Percentiles rank a stretch among this genome's conserved stretches.
Evolutionary conservation across 2,888 invertebrate species (phyloP).

Genomic region (Pedicia rivosa): DNA sequence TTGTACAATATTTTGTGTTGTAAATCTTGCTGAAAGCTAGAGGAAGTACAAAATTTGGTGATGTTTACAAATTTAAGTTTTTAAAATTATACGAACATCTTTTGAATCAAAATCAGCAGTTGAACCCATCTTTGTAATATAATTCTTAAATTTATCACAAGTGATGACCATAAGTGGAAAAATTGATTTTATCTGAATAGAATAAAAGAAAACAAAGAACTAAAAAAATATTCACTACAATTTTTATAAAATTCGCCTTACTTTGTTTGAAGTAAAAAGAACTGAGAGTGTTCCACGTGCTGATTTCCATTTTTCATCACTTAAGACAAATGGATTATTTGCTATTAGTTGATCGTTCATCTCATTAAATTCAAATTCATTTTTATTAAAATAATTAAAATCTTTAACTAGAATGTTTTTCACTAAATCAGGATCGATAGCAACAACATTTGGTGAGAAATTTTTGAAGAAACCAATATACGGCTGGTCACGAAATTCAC

Average conservation of each 20-base stretch:
- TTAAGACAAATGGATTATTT: conserved; percentile 5
- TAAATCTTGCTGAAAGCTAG: conserved; percentile 3
- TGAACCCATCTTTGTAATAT: not conserved
- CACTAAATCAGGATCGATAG: conserved; percentile 4
- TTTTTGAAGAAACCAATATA: conserved; percentile 5
- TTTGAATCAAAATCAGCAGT: not conserved
- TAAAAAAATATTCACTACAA: no score
- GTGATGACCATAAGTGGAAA: not conserved
- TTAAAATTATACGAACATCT: not conserved
- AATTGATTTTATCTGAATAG: conserved; percentile 1
- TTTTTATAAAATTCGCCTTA: no score
- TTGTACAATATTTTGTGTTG: conserved; percentile 7
- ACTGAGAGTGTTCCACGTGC: conserved; percentile 1
- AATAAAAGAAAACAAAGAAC: no score
- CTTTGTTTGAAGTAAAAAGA: conserved; percentile 3
- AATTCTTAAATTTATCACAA: not conserved
- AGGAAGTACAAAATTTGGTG: no score
- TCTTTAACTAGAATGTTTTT: conserved; percentile 7
- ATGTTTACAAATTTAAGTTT: no score
- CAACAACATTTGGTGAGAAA: not conserved
- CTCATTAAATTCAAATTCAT: conserved; percentile 4
- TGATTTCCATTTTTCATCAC: conserved; percentile 4
- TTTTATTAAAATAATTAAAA: conserved; percentile 1
- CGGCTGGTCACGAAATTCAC: no score
- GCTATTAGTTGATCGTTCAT: conserved; percentile 4